Evolutionary conservation across 2,113 vertebrate species (phyloP).

Genomic region (Trichechus manatus): DNA sequence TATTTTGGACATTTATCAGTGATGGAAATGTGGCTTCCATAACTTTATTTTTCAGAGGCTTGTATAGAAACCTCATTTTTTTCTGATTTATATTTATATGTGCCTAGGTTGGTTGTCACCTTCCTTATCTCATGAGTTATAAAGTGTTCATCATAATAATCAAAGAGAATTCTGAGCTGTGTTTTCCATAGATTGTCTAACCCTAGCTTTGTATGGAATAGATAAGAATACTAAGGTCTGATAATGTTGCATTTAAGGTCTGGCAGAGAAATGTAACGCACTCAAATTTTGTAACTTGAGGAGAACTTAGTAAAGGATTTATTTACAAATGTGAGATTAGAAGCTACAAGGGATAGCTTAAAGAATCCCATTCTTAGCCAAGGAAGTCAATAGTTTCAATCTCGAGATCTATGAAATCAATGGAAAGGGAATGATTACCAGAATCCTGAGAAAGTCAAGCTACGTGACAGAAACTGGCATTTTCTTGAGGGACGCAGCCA

Average conservation of each 20-base stretch:
- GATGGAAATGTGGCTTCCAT: neutral
- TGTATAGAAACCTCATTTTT: neutral
- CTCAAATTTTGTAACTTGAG: neutral
- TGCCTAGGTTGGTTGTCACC: neutral
- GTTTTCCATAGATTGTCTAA: neutral
- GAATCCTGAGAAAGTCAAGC: neutral
- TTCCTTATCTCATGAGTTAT: neutral
- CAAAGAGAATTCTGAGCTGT: neutral
- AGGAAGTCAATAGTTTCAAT: neutral
- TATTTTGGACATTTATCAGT: neutral
- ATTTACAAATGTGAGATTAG: slow-evolving; percentile 1
- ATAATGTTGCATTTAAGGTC: neutral
- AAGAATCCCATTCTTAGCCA: neutral
- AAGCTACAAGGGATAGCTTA: neutral
- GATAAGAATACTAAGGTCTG: neutral
- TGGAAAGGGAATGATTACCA: neutral
- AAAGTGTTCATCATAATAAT: neutral
- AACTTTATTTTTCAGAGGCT: neutral
- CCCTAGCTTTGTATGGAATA: neutral
- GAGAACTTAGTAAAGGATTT: neutral
- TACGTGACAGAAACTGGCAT: neutral
- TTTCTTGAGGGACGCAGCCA: neutral
- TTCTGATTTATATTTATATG: neutral
- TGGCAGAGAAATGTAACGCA: neutral
- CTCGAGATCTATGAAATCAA: neutral